Evolutionary conservation across 2,888 invertebrate species (phyloP).

Genomic region (Protodeltote pygarga): DNA sequence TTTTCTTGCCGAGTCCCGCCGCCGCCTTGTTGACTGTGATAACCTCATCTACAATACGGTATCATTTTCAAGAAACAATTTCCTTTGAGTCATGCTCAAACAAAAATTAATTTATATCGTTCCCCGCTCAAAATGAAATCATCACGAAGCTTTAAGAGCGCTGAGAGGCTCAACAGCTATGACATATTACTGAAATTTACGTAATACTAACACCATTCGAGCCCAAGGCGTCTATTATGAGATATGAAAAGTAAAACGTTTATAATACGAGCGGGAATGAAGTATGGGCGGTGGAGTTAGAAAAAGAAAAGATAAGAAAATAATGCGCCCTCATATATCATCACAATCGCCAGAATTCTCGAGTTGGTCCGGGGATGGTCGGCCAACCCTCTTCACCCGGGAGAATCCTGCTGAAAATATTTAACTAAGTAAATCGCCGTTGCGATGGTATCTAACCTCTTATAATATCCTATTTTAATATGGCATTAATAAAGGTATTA

Average conservation of each 20-base stretch:
- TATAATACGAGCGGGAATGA: conserved; percentile 81
- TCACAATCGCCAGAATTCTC: conserved; percentile 84
- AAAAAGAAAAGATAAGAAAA: conserved; percentile 86
- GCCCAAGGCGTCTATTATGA: conserved; percentile 74
- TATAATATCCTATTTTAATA: conserved; percentile 53
- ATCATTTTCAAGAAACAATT: conserved; percentile 72
- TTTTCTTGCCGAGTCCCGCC: conserved; percentile 53
- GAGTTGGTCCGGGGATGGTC: conserved; percentile 68
- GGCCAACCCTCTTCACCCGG: conserved; percentile 80
- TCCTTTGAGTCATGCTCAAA: conserved; percentile 66
- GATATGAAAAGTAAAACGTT: conserved; percentile 84
- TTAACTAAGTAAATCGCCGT: conserved; percentile 71
- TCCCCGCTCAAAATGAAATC: conserved; percentile 66
- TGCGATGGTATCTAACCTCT: conserved; percentile 53
- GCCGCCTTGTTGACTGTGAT: conserved; percentile 59
- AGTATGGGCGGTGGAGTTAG: conserved; percentile 84
- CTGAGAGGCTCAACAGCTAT: conserved; percentile 58
- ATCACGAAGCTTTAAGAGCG: conserved; percentile 62
- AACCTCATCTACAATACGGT: conserved; percentile 64
- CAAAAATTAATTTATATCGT: conserved; percentile 73
- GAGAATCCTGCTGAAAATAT: conserved; percentile 76
- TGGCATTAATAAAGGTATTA: conserved; percentile 46
- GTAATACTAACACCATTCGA: conserved; percentile 76
- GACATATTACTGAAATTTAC: conserved; percentile 78
- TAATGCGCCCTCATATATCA: conserved; percentile 86